Conservation (phyloP, 2,113 vertebrate species). For the Podarcis muralis region DNA sequence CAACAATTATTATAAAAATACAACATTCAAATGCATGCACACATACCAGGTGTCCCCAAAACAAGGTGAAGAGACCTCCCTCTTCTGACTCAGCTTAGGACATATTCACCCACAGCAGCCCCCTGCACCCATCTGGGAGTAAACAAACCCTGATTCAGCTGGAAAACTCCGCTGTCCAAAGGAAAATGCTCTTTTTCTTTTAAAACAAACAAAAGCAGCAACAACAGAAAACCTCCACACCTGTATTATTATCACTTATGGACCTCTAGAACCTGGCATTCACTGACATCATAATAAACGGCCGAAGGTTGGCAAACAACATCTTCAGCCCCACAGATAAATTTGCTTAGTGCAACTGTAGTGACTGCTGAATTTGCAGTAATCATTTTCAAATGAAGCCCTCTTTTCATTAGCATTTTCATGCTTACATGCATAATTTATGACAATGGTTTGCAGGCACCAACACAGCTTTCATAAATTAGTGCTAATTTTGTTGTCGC, state of each 20-base stretch:
- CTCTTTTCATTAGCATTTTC: conserved; percentile 71
- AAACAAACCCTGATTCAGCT: background rate
- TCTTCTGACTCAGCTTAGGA: background rate
- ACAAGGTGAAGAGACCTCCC: too few relatives aligned
- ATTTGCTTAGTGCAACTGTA: conserved; percentile 47
- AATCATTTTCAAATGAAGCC: conserved; percentile 71
- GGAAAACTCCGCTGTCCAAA: background rate
- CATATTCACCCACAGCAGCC: too few relatives aligned
- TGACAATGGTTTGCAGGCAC: conserved; percentile 61
- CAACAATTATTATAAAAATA: too few relatives aligned
- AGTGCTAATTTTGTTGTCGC: conserved; percentile 62
- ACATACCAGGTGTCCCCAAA: too few relatives aligned
- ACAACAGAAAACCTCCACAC: background rate
- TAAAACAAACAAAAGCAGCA: background rate
- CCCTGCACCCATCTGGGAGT: too few relatives aligned
- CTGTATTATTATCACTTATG: too few relatives aligned
- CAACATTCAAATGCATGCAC: too few relatives aligned
- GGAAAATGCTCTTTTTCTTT: conserved; percentile 32
- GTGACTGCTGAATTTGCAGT: conserved; percentile 67
- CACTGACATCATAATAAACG: conserved; percentile 48
- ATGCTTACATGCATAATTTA: conserved; percentile 68
- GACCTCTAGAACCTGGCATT: conserved; percentile 20
- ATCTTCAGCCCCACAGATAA: conserved; percentile 59
- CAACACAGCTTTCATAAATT: conserved; percentile 65
- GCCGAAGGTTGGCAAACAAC: conserved; percentile 49